phyloP scores from a whole-genome alignment of 1,140 invertebrate genomes.

The Hermatobates lingyangjiaoensis region DNA sequence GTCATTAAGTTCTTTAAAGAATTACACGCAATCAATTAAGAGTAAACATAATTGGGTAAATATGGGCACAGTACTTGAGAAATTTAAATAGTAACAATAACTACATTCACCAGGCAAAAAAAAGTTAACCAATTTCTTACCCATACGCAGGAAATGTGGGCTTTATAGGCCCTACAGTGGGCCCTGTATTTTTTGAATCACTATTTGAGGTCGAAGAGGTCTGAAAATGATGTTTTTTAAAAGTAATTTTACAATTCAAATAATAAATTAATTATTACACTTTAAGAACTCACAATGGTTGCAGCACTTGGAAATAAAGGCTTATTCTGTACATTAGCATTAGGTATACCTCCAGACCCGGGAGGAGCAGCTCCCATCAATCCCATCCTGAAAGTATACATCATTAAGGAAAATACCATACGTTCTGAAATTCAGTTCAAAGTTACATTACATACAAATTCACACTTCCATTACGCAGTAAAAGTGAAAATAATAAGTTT shows the following conservation, averaged over 20 bases:
- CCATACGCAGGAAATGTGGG: constrained; percentile 63
- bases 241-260: background rate
- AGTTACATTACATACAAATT: too few relatives aligned
- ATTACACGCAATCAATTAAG: too few relatives aligned
- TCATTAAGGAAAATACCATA: too few relatives aligned
- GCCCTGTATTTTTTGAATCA: constrained; percentile 38
- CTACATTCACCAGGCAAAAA: constrained; percentile 3
- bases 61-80: too few relatives aligned
- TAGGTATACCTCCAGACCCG: constrained; percentile 32
- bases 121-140: constrained; percentile 22
- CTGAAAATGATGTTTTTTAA: constrained; percentile 15
- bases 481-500: too few relatives aligned
- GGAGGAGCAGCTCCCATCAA: constrained; percentile 23
- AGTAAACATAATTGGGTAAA: too few relatives aligned
- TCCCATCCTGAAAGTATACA: constrained; percentile 32
- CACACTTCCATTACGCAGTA: too few relatives aligned
- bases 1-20: too few relatives aligned
- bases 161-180: constrained; percentile 35
- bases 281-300: constrained; percentile 23
- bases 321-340: constrained; percentile 21
- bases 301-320: constrained; percentile 58
- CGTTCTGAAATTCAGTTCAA: too few relatives aligned
- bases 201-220: constrained; percentile 36
- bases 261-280: constrained; percentile 14
- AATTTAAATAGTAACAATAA: background rate